phyloP scores from a whole-genome alignment of 2,797 vertebrate genomes.

The Pipistrellus kuhlii region DNA sequence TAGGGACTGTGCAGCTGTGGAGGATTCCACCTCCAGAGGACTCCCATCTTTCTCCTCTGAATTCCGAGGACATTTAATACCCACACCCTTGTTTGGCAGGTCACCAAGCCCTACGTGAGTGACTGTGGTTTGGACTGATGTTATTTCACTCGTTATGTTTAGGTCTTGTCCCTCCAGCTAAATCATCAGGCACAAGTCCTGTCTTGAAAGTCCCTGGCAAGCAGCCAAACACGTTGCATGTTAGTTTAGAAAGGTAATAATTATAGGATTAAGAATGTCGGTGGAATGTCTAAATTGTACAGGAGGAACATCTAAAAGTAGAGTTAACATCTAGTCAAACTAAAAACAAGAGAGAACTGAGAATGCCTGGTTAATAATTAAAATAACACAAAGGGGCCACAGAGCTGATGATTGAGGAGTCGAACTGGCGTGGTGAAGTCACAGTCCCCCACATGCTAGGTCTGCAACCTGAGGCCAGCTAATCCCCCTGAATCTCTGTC shows the following conservation, averaged over 20 bases:
- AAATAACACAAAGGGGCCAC: neutral
- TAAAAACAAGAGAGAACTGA: neutral
- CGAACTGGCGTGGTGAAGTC: no score
- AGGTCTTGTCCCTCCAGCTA: neutral
- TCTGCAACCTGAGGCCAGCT: neutral
- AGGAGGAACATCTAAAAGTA: neutral
- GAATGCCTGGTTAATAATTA: neutral
- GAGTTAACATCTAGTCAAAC: neutral
- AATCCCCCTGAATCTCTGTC: fast-evolving
- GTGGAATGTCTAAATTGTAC: slow-evolving; percentile 23
- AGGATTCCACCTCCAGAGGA: no score
- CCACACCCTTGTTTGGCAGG: neutral
- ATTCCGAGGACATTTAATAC: fast-evolving
- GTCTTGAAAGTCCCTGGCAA: slow-evolving; percentile 2
- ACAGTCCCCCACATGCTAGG: fast-evolving
- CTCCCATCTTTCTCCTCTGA: neutral
- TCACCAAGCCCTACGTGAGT: neutral
- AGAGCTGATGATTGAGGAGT: neutral
- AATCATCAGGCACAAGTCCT: neutral
- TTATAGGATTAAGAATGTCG: slow-evolving; percentile 21
- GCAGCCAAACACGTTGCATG: neutral
- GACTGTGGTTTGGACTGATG: neutral
- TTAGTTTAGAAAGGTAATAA: neutral
- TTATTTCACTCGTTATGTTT: neutral
- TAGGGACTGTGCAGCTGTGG: fast-evolving